phyloP scores from a whole-genome alignment of 1,140 invertebrate genomes.

The Lepidurus apus region DNA sequence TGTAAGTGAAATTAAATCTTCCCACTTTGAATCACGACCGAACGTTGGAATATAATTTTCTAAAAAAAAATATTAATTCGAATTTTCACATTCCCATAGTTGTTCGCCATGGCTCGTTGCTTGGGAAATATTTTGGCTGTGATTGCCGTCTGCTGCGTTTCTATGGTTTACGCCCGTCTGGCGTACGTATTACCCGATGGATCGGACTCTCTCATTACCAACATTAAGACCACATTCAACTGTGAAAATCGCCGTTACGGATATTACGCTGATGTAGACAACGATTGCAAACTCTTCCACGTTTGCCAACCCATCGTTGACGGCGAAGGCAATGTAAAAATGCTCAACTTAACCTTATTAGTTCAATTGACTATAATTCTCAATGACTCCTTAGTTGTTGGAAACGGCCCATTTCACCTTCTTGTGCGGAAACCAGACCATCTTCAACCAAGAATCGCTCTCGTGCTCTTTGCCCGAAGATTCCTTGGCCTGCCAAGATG shows the following conservation, averaged over 20 bases:
- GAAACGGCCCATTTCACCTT: constrained; percentile 40
- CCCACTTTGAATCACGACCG: not conserved
- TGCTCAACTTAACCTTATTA: not conserved
- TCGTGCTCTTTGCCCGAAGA: constrained; percentile 42
- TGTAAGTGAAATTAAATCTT: not conserved
- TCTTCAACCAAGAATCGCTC: constrained; percentile 43
- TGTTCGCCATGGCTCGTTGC: not conserved
- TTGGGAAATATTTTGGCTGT: constrained; percentile 11
- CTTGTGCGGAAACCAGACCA: constrained; percentile 43
- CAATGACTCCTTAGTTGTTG: constrained; percentile 18
- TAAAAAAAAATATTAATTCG: not conserved
- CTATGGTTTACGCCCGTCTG: constrained; percentile 19
- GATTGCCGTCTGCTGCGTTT: constrained; percentile 23
- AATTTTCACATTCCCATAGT: not conserved
- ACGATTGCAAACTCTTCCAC: constrained; percentile 46
- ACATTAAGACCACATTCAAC: constrained; percentile 40
- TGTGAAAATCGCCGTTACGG: constrained; percentile 42
- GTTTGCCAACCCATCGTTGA: constrained; percentile 41
- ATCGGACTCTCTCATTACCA: constrained; percentile 38
- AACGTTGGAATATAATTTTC: not conserved
- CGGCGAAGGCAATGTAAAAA: constrained; percentile 36
- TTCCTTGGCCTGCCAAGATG: constrained; percentile 41
- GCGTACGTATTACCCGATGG: constrained; percentile 39
- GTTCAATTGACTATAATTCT: not conserved
- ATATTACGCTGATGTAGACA: constrained; percentile 45